Percentiles rank a stretch among this genome's conserved stretches.
These are phyloP conservation scores for Phoxinus phoxinus DNA, from an alignment of 2,113 vertebrate species.

Conservation along the genomic window DNA sequence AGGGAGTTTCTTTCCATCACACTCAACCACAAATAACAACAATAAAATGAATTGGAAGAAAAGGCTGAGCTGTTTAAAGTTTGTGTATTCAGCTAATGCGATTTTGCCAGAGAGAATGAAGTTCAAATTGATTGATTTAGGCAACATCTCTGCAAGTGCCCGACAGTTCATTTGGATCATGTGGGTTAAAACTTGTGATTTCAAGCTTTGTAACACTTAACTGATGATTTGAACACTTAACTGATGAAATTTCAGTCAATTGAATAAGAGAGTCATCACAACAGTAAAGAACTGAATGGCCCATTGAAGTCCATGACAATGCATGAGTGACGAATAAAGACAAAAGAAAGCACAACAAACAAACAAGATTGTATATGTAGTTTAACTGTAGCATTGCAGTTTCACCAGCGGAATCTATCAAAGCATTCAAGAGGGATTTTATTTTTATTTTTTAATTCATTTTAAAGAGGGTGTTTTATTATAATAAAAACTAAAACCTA, in stretches of 20 bases:
- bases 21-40: constrained; percentile 16
- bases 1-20: constrained; percentile 10
- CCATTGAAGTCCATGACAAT: constrained; percentile 32
- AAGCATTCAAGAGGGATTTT: background rate
- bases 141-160: background rate
- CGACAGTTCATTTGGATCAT: background rate
- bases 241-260: constrained; percentile 14
- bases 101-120: background rate
- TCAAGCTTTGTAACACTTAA: constrained; percentile 15
- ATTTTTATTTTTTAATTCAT: background rate
- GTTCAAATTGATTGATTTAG: constrained; percentile 17
- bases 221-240: background rate
- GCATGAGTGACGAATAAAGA: constrained; percentile 50
- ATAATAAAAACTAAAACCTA: background rate
- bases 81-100: constrained; percentile 19
- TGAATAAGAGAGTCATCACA: constrained; percentile 20
- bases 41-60: background rate
- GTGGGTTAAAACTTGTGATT: constrained; percentile 4
- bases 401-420: background rate
- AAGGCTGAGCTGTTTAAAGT: background rate
- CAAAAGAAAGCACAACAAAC: constrained; percentile 43
- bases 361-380: background rate
- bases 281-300: background rate
- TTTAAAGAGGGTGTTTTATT: background rate
- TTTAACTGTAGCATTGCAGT: background rate